phyloP scores from a whole-genome alignment of 2,797 vertebrate species.

The Mus minutoides region DNA sequence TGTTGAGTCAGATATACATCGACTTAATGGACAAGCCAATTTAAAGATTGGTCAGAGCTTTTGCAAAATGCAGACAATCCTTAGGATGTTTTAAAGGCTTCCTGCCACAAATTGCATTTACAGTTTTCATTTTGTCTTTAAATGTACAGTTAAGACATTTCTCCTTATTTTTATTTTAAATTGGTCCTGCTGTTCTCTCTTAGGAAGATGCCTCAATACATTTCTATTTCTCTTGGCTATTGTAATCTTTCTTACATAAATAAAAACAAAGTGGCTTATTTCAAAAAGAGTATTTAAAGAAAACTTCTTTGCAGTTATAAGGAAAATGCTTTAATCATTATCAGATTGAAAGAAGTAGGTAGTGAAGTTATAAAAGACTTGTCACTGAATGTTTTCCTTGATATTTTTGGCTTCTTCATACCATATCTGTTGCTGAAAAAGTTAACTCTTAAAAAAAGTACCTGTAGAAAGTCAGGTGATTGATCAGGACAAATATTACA shows the following conservation, averaged over 20 bases:
- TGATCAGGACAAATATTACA: slow-evolving; percentile 86
- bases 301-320: slow-evolving; percentile 65
- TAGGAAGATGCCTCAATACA: slow-evolving; percentile 73
- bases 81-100: slow-evolving; percentile 77
- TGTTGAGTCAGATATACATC: slow-evolving; percentile 66
- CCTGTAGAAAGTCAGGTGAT: slow-evolving; percentile 79
- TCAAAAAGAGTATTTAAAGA: slow-evolving; percentile 66
- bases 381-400: slow-evolving; percentile 69
- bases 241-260: slow-evolving; percentile 78
- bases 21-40: slow-evolving; percentile 76
- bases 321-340: slow-evolving; percentile 76
- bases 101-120: slow-evolving; percentile 80
- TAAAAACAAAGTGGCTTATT: slow-evolving; percentile 80
- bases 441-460: slow-evolving; percentile 80
- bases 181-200: slow-evolving; percentile 75
- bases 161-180: slow-evolving; percentile 83
- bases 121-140: slow-evolving; percentile 82
- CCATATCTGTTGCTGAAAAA: slow-evolving; percentile 75
- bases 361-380: slow-evolving; percentile 67
- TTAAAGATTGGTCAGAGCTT: slow-evolving; percentile 77
- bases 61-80: slow-evolving; percentile 77
- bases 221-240: slow-evolving; percentile 73
- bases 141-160: slow-evolving; percentile 79
- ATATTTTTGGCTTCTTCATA: slow-evolving; percentile 60
- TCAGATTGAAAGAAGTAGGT: slow-evolving; percentile 71